Percentiles rank a stretch among this genome's conserved stretches.
Evolutionary conservation across 1,140 invertebrate genomes (phyloP).

Genomic region (Geopemphigus sp.): DNA sequence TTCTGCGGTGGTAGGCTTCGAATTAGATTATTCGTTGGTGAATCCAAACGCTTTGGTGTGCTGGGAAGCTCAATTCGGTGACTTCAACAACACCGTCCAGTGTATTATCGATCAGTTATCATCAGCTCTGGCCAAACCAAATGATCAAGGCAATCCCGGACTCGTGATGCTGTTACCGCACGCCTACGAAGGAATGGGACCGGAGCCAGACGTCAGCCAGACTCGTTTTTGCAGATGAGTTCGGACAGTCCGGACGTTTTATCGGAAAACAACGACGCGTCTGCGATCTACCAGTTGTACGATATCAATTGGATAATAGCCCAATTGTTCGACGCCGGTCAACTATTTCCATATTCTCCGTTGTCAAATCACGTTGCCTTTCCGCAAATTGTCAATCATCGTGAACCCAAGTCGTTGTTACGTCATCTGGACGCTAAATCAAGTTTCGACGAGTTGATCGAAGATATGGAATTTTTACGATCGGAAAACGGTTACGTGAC

Average conservation of each 20-base stretch:
- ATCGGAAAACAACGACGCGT: conserved; percentile 86
- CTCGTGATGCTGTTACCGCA: conserved; percentile 94
- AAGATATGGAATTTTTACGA: conserved; percentile 73
- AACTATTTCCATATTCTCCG: conserved; percentile 96
- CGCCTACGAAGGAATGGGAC: conserved; percentile 98
- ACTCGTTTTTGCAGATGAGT: conserved; percentile 94
- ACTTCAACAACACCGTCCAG: conserved; percentile 99
- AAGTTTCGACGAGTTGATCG: conserved; percentile 89
- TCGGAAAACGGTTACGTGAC: conserved; percentile 73
- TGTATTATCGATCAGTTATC: conserved; percentile 99
- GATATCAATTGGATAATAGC: conserved; percentile 97
- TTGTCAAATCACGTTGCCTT: conserved; percentile 91
- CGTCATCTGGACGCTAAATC: conserved; percentile 93
- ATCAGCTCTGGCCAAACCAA: conserved; percentile 95
- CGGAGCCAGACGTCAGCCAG: conserved; percentile 96
- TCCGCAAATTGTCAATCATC: conserved; percentile 92
- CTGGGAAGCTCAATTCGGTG: conserved; percentile 99
- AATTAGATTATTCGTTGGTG: conserved; percentile 96
- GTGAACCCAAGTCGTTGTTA: conserved; percentile 96
- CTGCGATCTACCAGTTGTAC: conserved; percentile 93
- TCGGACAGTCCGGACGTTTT: conserved; percentile 95
- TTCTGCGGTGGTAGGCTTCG: conserved; percentile 90
- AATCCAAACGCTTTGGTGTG: conserved; percentile 96
- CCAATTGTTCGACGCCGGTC: conserved; percentile 95
- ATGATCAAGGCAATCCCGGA: conserved; percentile 96